Conservation (phyloP, 2,113 vertebrate genomes). For the Megatriorchis doriae region DNA sequence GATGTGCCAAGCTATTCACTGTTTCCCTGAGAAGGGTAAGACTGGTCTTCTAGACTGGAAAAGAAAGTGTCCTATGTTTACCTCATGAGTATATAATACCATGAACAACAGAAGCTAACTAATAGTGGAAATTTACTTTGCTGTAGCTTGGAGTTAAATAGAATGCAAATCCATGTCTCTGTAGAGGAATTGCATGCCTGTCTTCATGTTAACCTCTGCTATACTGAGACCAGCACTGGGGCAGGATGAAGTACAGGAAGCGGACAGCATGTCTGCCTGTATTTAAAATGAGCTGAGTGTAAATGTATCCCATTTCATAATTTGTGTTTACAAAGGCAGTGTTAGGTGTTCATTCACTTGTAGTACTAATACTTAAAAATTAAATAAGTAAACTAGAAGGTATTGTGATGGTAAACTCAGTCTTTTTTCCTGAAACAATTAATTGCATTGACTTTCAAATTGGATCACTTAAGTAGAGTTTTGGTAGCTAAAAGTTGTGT, state of each 20-base stretch:
- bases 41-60: not conserved
- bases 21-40: not conserved
- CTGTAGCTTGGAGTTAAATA: not conserved
- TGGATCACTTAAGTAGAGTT: not conserved
- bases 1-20: not conserved
- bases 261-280: not conserved
- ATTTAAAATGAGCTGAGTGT: not conserved
- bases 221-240: not conserved
- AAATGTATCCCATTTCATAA: not conserved
- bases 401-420: not conserved
- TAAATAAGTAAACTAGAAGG: not conserved
- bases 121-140: not conserved
- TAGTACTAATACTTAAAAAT: not conserved
- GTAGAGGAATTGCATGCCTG: not conserved
- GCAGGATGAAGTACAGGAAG: not conserved
- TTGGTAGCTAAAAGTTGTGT: not conserved
- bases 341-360: not conserved
- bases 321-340: not conserved
- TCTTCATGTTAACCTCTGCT: not conserved
- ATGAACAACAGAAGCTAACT: not conserved
- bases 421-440: not conserved
- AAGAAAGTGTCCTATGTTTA: not conserved
- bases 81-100: not conserved
- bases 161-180: not conserved
- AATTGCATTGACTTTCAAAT: not conserved